Evolutionary conservation across 2,888 invertebrate species (phyloP).

Genomic region (Scaptomyza flava): DNA sequence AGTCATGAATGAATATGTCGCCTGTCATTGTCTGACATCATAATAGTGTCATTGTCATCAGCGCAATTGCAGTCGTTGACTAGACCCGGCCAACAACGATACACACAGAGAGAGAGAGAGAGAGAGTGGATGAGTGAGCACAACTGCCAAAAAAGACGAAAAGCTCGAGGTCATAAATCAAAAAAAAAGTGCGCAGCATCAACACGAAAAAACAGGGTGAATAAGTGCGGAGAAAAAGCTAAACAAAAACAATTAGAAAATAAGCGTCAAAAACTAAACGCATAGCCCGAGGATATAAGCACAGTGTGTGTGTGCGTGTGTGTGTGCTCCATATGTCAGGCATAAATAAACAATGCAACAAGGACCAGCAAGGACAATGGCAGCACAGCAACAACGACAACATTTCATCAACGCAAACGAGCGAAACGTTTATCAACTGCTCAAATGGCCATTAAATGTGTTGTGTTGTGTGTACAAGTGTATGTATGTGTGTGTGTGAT

Average conservation of each 20-base stretch:
- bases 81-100: neutral
- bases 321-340: constrained; percentile 68
- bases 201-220: neutral
- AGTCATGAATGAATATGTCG: constrained; percentile 61
- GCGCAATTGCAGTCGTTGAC: constrained; percentile 43
- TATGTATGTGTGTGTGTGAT: constrained; percentile 31
- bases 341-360: constrained; percentile 77
- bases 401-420: constrained; percentile 80
- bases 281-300: constrained; percentile 38
- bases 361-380: constrained; percentile 34
- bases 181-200: constrained; percentile 32
- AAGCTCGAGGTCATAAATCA: constrained; percentile 57
- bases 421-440: constrained; percentile 84
- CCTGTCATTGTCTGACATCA: constrained; percentile 73
- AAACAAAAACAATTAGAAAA: constrained; percentile 72
- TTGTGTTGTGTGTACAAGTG: constrained; percentile 49
- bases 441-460: constrained; percentile 85
- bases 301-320: constrained; percentile 4
- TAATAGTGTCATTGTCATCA: constrained; percentile 78
- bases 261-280: constrained; percentile 72
- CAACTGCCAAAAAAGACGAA: constrained; percentile 38
- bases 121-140: too few species aligned
- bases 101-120: too few species aligned
- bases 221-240: constrained; percentile 31
- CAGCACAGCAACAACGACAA: constrained; percentile 55